phyloP scores from a whole-genome alignment of 2,797 vertebrate genomes.

The Lacerta bilineata region DNA sequence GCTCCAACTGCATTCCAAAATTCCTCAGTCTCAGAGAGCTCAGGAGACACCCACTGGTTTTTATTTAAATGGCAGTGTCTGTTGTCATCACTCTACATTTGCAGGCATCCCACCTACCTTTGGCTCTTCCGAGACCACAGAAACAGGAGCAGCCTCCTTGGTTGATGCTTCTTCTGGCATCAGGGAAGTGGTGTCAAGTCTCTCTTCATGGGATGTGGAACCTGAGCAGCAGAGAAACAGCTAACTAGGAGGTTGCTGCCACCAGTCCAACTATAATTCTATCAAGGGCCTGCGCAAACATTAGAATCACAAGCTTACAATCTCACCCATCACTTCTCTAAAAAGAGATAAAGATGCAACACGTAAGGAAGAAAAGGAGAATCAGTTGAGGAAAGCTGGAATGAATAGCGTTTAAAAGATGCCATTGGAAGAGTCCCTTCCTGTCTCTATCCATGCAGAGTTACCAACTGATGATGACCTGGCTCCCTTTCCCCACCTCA shows the following conservation, averaged over 20 bases:
- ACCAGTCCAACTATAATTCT: neutral
- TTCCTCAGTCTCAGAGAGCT: too few relatives aligned
- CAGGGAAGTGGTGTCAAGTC: neutral
- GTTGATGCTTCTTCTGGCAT: neutral
- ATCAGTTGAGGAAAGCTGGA: neutral
- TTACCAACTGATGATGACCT: neutral
- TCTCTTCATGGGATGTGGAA: fast-evolving
- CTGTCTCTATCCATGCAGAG: neutral
- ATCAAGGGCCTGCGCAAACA: neutral
- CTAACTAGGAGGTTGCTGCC: neutral
- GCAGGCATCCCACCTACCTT: neutral
- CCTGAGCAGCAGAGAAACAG: slow-evolving; percentile 49
- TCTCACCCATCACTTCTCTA: neutral
- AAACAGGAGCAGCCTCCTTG: neutral
- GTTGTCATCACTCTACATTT: neutral
- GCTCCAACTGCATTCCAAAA: too few relatives aligned
- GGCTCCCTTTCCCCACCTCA: neutral
- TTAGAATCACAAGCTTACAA: neutral
- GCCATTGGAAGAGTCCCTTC: neutral
- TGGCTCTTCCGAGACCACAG: neutral
- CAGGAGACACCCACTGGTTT: neutral
- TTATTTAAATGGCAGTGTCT: neutral
- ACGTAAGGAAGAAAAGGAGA: neutral
- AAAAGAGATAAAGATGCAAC: neutral
- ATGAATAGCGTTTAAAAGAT: neutral